Conservation (phyloP, 2,113 vertebrate genomes). For the Rhabdomys dilectus region DNA sequence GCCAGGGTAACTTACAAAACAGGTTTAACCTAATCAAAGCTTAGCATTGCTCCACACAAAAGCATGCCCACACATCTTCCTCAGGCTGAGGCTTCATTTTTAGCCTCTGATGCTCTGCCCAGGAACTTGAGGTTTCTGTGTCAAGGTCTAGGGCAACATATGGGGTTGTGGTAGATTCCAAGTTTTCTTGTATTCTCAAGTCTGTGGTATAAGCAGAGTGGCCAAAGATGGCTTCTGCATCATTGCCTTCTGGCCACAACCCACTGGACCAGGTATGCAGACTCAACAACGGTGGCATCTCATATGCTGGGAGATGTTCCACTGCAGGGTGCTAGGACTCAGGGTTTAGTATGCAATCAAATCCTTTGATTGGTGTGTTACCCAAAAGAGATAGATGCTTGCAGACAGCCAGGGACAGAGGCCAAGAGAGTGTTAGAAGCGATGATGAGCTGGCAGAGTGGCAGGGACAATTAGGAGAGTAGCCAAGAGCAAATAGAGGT, state of each 20-base stretch:
- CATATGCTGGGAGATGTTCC: neutral
- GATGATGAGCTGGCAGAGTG: neutral
- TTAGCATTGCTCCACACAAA: neutral
- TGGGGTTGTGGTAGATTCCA: neutral
- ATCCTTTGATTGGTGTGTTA: neutral
- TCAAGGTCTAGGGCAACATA: neutral
- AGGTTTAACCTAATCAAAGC: slow-evolving; percentile 50
- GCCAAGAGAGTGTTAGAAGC: slow-evolving; percentile 4
- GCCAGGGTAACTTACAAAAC: slow-evolving; percentile 64
- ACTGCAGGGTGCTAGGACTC: neutral
- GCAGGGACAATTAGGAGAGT: neutral
- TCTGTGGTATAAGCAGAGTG: neutral
- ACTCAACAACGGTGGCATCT: neutral
- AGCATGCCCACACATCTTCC: neutral
- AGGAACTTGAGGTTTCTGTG: neutral
- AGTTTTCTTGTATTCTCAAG: neutral
- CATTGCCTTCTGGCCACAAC: neutral
- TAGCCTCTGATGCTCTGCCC: slow-evolving; percentile 15
- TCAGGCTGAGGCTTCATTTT: slow-evolving; percentile 2
- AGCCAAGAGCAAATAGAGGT: neutral
- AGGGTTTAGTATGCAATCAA: neutral
- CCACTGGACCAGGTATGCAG: neutral
- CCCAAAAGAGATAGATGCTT: neutral
- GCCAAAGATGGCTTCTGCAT: neutral
- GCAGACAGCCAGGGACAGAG: neutral